Evolutionary conservation across 2,113 vertebrate genomes (phyloP).

Genomic region (Myiagra hebetior): DNA sequence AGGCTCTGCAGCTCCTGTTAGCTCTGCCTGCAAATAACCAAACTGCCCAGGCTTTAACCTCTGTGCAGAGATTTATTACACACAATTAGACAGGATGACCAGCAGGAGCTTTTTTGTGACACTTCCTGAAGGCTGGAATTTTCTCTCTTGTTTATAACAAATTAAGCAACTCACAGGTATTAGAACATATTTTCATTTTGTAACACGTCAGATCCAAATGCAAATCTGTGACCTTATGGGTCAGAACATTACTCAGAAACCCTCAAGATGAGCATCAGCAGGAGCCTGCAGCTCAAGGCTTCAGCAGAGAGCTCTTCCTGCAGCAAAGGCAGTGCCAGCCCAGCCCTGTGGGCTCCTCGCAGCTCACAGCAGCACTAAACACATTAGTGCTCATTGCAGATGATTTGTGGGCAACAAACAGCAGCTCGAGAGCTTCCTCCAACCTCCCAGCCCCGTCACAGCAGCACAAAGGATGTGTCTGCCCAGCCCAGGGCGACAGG

Average conservation of each 20-base stretch:
- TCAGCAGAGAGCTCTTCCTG: not conserved
- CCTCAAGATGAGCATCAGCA: not conserved
- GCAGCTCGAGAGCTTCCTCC: not conserved
- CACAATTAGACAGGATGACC: not conserved
- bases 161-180: not conserved
- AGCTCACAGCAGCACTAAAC: not conserved
- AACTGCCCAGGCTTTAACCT: not conserved
- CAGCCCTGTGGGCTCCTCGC: not conserved
- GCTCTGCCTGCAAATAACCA: not conserved
- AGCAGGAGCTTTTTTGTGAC: not conserved
- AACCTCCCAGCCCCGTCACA: accelerated
- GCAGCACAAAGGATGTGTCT: not conserved
- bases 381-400: not conserved
- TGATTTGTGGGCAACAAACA: not conserved
- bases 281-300: not conserved
- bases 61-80: not conserved
- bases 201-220: not conserved
- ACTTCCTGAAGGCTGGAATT: not conserved
- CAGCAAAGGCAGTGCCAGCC: not conserved
- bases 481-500: accelerated
- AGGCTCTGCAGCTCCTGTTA: not conserved
- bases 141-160: not conserved
- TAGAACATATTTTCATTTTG: not conserved
- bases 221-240: not conserved
- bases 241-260: not conserved